Evolutionary conservation across 1,140 invertebrate genomes (phyloP).

Genomic region (Pararge aegeria): DNA sequence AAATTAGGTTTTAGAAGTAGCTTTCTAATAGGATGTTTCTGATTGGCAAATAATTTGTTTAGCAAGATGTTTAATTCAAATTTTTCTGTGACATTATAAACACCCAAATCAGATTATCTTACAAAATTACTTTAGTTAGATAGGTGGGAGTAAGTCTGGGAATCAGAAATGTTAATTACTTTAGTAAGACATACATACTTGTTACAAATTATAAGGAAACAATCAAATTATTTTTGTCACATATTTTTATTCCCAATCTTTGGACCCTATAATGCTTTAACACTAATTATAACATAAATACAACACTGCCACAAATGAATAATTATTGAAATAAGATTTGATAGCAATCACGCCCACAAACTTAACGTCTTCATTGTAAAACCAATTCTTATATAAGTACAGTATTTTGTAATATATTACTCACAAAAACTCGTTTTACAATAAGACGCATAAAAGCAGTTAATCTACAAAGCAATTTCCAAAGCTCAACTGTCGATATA

Average conservation of each 20-base stretch:
- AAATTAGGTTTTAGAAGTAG: neutral
- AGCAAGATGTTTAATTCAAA: neutral
- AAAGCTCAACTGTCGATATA: slow-evolving; percentile 62
- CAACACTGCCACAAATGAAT: slow-evolving; percentile 68
- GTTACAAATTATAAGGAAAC: slow-evolving; percentile 52
- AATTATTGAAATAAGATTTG: slow-evolving; percentile 55
- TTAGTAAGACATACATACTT: neutral
- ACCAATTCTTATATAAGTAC: slow-evolving; percentile 38
- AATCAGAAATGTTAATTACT: neutral
- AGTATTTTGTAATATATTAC: slow-evolving; percentile 30
- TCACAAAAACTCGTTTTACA: slow-evolving; percentile 56
- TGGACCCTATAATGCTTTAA: slow-evolving; percentile 81
- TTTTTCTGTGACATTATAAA: neutral
- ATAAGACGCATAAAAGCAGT: slow-evolving; percentile 54
- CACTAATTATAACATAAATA: slow-evolving; percentile 80
- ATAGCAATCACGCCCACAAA: slow-evolving; percentile 42
- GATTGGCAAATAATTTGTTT: too few species aligned
- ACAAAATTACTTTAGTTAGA: too few species aligned
- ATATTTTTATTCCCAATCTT: slow-evolving; percentile 81
- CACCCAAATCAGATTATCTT: too few species aligned
- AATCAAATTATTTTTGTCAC: slow-evolving; percentile 67
- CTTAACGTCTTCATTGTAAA: slow-evolving; percentile 46
- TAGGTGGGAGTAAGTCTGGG: neutral
- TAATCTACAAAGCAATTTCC: slow-evolving; percentile 67
- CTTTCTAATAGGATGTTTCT: too few species aligned